Evolutionary conservation across 2,888 invertebrate genomes (phyloP), one percentile per base, ranked within the genome.

Genomic region (Nymphalis polychloros): DNA sequence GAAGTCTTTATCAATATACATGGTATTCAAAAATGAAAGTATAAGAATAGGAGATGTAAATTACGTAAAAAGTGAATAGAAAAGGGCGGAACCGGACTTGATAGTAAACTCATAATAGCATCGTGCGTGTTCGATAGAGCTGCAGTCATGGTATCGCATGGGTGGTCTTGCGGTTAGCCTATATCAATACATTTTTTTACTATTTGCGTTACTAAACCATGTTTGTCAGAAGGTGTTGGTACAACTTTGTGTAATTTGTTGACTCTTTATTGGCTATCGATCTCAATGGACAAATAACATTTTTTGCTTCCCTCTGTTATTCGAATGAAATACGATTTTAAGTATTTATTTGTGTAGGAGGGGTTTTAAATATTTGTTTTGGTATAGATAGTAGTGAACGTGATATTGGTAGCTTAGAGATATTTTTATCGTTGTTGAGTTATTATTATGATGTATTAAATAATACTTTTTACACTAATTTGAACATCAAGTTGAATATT

Each of bases 121-220:
- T n/a, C 55, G 88, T 86, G 87, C 90, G 90, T 89, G 89, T 83
- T 79, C 76, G 76, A 79, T 83, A 79, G 77, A 75, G 77, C 83
- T 77, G 76, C 80, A 78, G 68, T 76, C 84, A 86, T 41, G 47
- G 59, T 55, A 84, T 87, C 88, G 81, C 86, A 77, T 86, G 92
- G 90, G 92, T 92, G 92, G 92, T 92, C 92, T 66, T 49, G 50
- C 79, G 68, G 63, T 68, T 69, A 63, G 59, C 61, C 60, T 71
- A 68, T 71, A 71, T 68, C 71, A 71, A 89, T 89, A 89, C 66
- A 62, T 64, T 75, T 86, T 84, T 82, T 88, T 89, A 87, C 86
- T 90, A 89, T 91, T 90, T 90, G 89, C 90, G 80, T 84, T 82
- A 83, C 83, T 88, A 89, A 90, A 90, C 31, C 17, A n/a, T 55